Evolutionary conservation across 2,888 invertebrate genomes (phyloP).

Genomic region (Cosmopolites sordidus): DNA sequence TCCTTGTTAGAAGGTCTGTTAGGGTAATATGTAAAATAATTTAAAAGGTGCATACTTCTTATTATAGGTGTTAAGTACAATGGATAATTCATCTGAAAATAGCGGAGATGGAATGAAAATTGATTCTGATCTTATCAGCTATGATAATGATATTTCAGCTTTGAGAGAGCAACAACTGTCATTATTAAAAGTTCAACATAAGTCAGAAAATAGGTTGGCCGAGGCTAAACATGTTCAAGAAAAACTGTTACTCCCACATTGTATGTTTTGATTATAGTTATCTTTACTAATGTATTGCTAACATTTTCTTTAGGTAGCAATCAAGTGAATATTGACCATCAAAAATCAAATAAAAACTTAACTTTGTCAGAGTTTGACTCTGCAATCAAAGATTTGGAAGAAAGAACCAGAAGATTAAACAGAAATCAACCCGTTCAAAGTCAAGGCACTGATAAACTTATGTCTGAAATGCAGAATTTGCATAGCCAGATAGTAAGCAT

Average conservation of each 20-base stretch:
- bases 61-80: slow-evolving; percentile 15
- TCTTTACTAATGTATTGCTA: background rate
- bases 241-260: slow-evolving; percentile 32
- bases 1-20: too few species aligned
- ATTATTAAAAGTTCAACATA: slow-evolving; percentile 42
- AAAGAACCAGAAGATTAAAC: slow-evolving; percentile 39
- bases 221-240: slow-evolving; percentile 44
- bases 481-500: slow-evolving; percentile 37
- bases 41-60: too few species aligned
- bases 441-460: slow-evolving; percentile 19
- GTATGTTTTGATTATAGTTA: slow-evolving; percentile 5
- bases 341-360: slow-evolving; percentile 22
- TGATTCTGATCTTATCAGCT: slow-evolving; percentile 20
- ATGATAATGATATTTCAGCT: slow-evolving; percentile 25
- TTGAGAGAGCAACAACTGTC: slow-evolving; percentile 41
- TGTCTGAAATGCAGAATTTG: slow-evolving; percentile 36
- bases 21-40: too few species aligned
- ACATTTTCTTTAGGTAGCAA: slow-evolving; percentile 21
- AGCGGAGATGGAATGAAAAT: slow-evolving; percentile 22
- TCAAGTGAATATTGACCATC: slow-evolving; percentile 19
- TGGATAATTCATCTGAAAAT: slow-evolving; percentile 34
- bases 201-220: slow-evolving; percentile 45
- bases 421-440: slow-evolving; percentile 19
- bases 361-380: slow-evolving; percentile 34
- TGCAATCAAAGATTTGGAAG: slow-evolving; percentile 42